These are phyloP conservation scores for Colletes collaris DNA, from an alignment of 2,888 invertebrate species.

Conservation along the genomic window DNA sequence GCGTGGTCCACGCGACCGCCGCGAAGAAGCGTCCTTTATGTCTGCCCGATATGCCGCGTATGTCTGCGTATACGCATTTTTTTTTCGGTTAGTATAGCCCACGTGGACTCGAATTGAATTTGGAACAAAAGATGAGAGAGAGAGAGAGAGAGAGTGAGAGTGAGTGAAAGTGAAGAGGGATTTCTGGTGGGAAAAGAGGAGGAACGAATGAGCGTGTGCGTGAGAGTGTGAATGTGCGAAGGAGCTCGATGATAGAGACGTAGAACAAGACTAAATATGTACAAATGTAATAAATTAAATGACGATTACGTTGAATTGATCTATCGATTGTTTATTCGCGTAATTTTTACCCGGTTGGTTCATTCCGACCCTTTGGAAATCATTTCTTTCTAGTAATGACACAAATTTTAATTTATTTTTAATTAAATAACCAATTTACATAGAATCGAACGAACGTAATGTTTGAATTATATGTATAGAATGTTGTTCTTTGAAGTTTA, in stretches of 20 bases:
- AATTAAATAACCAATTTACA: too few relatives aligned
- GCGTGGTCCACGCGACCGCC: conserved; percentile 23
- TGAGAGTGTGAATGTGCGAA: conserved; percentile 43
- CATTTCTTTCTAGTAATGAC: too few relatives aligned
- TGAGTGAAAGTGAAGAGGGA: not conserved
- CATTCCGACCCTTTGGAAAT: too few relatives aligned
- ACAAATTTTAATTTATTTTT: too few relatives aligned
- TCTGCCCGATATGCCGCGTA: conserved; percentile 54
- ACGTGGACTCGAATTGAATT: conserved; percentile 23
- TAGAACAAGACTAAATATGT: conserved; percentile 75
- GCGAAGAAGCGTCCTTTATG: conserved; percentile 55
- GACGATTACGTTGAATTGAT: conserved; percentile 72
- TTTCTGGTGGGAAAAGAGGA: not conserved
- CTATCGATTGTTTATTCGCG: too few relatives aligned
- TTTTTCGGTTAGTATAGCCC: conserved; percentile 18
- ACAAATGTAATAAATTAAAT: conserved; percentile 79
- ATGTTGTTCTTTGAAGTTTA: too few relatives aligned
- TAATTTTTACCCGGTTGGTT: too few relatives aligned
- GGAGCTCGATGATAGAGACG: conserved; percentile 66
- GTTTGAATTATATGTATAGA: too few relatives aligned
- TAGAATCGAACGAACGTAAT: too few relatives aligned
- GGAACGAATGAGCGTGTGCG: conserved; percentile 30
- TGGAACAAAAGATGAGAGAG: not conserved
- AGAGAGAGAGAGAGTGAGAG: not conserved
- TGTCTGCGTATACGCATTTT: conserved; percentile 31